phyloP scores from a whole-genome alignment of 2,888 invertebrate genomes.

The Chironomus riparius region DNA sequence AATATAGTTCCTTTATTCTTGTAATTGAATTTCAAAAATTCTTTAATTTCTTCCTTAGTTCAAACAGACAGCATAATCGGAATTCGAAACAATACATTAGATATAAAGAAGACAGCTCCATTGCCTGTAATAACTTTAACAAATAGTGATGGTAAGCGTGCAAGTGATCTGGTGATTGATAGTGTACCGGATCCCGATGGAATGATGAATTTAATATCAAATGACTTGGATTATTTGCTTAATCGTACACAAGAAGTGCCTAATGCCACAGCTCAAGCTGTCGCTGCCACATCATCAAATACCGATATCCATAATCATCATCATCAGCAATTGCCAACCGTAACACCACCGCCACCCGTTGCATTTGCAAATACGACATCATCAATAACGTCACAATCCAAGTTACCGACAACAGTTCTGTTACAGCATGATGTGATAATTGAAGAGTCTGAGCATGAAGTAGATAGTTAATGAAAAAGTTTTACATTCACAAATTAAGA shows the following conservation, averaged over 20 bases:
- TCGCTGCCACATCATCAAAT: neutral
- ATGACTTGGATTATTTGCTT: slow-evolving; percentile 71
- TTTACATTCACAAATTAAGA: neutral
- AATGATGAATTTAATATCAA: slow-evolving; percentile 70
- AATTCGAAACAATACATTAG: slow-evolving; percentile 35
- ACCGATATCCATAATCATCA: neutral
- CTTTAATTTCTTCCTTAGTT: neutral
- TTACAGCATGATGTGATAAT: slow-evolving; percentile 34
- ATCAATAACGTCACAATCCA: slow-evolving; percentile 11
- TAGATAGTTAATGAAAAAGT: slow-evolving; percentile 26
- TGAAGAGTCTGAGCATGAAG: slow-evolving; percentile 32
- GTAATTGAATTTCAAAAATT: too few relatives aligned
- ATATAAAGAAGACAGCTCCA: slow-evolving; percentile 3
- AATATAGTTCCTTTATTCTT: too few relatives aligned
- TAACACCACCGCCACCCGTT: slow-evolving; percentile 26
- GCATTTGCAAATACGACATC: slow-evolving; percentile 21
- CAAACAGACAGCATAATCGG: slow-evolving; percentile 41
- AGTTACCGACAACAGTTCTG: neutral
- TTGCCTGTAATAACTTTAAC: slow-evolving; percentile 27
- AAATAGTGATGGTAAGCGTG: slow-evolving; percentile 23
- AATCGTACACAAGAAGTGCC: slow-evolving; percentile 50
- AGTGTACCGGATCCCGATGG: slow-evolving; percentile 44
- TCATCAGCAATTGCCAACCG: slow-evolving; percentile 29
- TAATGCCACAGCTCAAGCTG: neutral
- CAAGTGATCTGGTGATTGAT: slow-evolving; percentile 14